Base-by-base conservation (phyloP, 92 coral and sea anemone species). In the Paragorgia papillata region DNA sequence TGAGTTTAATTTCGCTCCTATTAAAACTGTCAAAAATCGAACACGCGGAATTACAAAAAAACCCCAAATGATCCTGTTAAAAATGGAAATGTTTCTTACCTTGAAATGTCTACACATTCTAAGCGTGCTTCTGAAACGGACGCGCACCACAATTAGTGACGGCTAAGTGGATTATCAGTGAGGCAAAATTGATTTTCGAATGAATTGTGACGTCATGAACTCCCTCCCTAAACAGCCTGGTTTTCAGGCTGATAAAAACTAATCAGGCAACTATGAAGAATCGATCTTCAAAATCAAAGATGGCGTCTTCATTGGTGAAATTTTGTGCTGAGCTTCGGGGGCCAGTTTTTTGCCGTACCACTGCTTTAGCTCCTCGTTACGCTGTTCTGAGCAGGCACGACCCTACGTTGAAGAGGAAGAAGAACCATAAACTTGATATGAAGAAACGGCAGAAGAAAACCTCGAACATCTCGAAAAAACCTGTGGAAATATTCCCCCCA, bases 401-500 rank as follows among this genome's bases (percentile, higher is more conserved):
- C 50, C 97, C 97, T 19, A 77, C 85, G 61, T 83, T 94, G 9
- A 94, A 90, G 80, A 84, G 77, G 58, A 94, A 91, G 78, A 86
- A 88, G 40, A 84, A 83, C 13, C 97, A 79, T 40, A 53, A 64
- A 15, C 79, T 77, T 74, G 97, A 86, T 54, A 61, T 59, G 8
- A 85, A 79, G 39, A 85, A 87, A 74, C 90, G 85, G 64, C 83
- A 73, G 66, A 88, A 79, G 24, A 73, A 84, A 57, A 50, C 79
- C 0, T 21, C 73, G 14, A 83, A 75, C 8, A 61, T 80, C 29
- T 64, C 88, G 21, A 92, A 96, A 20, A 94, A 94, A 79, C 92
- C 92, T 22, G 84, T 86, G 12, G 97, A 94, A 74, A 73, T 94
- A 48, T 92, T 94, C 4, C 97, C 97, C n/a, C 97, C 97, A 0